Base-by-base conservation (phyloP, 2,797 vertebrate species). In the Erethizon dorsatum region DNA sequence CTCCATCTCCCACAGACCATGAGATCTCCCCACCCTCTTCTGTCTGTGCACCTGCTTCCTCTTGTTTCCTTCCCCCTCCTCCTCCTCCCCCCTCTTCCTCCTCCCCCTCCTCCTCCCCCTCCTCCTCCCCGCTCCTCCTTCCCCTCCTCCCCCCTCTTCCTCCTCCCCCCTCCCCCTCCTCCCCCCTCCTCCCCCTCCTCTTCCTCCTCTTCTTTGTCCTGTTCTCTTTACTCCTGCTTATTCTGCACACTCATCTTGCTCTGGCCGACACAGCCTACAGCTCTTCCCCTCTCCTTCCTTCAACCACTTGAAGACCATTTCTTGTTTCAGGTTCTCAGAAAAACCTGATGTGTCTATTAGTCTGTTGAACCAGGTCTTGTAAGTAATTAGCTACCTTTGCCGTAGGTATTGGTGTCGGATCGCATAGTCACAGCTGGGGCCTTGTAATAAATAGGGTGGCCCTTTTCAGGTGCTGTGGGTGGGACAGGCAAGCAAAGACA, bases 261-360 rank as follows among this genome's bases (percentile, higher is more conserved):
- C 7, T 28, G 17, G 15, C 20, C 75, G 75, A 41, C 3, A 12
- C 7, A 56, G 63, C 57, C 33, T 91, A 57, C 24, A 4, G 1
- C 37, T 82, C 77, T 8, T 91, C 18, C 59, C 59, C n/a, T 31
- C 28, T 90, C 41, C 45, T 88, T 24, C 79, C 77, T 22, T 10
- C 28, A 59, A 20, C 45, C 37, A 69, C 13, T 52, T 77, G 52
- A 85, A 47, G 82, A 56, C 61, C 85, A 20, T 33, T 31, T 54
- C 47, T 89, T 88, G 59, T 91, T 94, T 89, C 90, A 94, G 83
- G 73, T 56, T 82, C 59, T 91, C 24, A 57, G n/a, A 65, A 88
- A 18, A 57, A 87, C 59, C 24, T 33, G 15, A 69, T 47, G 50
- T 31, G 22, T 61, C 31, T 77, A 37, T 4, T 37, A 5, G 2